Base-by-base conservation (phyloP, 2,888 invertebrate genomes). In the Coelogynopora nodosa region DNA sequence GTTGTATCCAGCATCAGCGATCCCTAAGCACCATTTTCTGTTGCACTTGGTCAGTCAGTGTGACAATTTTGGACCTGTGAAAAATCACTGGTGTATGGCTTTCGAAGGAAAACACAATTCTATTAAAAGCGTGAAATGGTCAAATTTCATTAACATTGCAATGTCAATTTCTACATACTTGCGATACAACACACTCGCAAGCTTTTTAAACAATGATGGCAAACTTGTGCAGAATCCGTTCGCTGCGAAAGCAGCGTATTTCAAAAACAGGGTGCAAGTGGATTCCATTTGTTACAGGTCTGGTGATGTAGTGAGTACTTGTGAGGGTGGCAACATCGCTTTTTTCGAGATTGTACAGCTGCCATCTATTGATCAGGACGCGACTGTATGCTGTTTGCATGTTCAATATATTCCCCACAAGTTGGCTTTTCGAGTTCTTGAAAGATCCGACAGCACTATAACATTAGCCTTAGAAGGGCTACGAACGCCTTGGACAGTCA, bases 21-120 rank as follows among this genome's bases (percentile, higher is more conserved):
- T 30, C 0, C 86, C 86, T 26, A 86, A 86, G 28, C 2, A 30
- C 18, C 85, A 85, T 30, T 85, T 31, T 67, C 27, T 85, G 1
- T 18, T 85, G 5, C 85, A 85, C 27, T 26, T 86, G 0, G 31
- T 81, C 26, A 74, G 82, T 2, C 86, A 86, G 29, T 0, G 67
- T 10, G 74, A 81, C 10, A 86, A 2, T 30, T 86, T 86, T 84
- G 86, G 86, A 0, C 86, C 86, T 5, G 30, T 86, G 0, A 83
- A 81, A 23, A 81, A 81, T 30, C 82, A 82, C 0, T 86, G 82
- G 81, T 86, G 86, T 27, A 86, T 85, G 74, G 30, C 67, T 67
- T 67, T 85, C n/a, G 85, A 85, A 67, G 74, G 10, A 81, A 85
- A 85, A 31, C 80, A 86, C 28, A 49, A 80, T 0, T 82, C 74